phyloP scores from a whole-genome alignment of 35 echinoderm and acorn worm species.

The Acanthaster planci region DNA sequence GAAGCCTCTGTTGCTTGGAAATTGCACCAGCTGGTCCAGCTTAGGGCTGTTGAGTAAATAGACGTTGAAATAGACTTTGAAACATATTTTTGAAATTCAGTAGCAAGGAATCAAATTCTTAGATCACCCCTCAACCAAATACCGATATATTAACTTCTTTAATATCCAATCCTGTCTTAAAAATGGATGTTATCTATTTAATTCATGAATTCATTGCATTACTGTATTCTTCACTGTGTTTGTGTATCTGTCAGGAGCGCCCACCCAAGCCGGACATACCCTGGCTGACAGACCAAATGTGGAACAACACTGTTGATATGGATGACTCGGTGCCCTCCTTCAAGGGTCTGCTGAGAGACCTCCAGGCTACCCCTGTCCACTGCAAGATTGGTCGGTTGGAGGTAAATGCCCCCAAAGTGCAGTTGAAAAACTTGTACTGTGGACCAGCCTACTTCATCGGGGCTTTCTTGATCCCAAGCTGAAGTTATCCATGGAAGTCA shows the following conservation, averaged over 20 bases:
- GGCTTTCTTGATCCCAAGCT: not conserved
- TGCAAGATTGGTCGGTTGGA: slow-evolving; percentile 83
- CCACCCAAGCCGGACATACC: slow-evolving; percentile 75
- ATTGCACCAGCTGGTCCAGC: too few species aligned
- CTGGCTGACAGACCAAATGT: slow-evolving; percentile 72
- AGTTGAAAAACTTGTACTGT: not conserved
- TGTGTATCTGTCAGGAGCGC: slow-evolving; percentile 42
- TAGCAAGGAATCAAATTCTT: too few species aligned
- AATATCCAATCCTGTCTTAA: slow-evolving; percentile 1
- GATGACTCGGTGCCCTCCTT: slow-evolving; percentile 71
- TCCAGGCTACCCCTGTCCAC: slow-evolving; percentile 76
- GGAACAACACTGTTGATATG: slow-evolving; percentile 72
- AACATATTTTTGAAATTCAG: too few species aligned
- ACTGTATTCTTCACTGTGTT: not conserved
- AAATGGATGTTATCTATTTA: not conserved
- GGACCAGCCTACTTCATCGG: not conserved
- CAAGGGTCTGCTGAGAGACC: slow-evolving; percentile 66
- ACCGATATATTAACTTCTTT: too few species aligned
- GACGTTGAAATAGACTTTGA: too few species aligned
- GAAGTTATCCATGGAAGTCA: not conserved
- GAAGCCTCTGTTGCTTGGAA: too few species aligned
- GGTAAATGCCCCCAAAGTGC: slow-evolving; percentile 29
- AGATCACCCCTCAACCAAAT: too few species aligned
- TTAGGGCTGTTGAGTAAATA: too few species aligned
- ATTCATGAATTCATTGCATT: too few species aligned